Percentiles rank a stretch among this genome's conserved stretches.
These are phyloP conservation scores for Parnassius smintheus DNA, from an alignment of 2,888 invertebrate genomes.

Conservation along the genomic window DNA sequence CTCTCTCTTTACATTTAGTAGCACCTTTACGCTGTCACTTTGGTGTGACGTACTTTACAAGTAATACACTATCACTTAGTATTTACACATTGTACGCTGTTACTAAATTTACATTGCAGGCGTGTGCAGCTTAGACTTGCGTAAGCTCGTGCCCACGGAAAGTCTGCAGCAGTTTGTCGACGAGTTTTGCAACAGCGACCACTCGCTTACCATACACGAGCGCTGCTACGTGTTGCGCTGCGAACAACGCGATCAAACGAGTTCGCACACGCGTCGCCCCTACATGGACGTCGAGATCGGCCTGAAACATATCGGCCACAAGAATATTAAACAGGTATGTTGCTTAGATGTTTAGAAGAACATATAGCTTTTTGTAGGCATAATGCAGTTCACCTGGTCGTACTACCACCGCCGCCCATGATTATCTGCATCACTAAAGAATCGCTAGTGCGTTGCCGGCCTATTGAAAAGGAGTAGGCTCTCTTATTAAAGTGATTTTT, in stretches of 20 bases:
- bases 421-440: too few species aligned
- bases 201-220: conserved; percentile 64
- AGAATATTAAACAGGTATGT: conserved; percentile 43
- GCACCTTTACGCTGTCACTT: too few species aligned
- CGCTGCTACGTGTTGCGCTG: conserved; percentile 63
- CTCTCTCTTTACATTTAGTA: too few species aligned
- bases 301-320: conserved; percentile 59
- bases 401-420: too few species aligned
- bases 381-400: too few species aligned
- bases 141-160: conserved; percentile 70
- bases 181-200: conserved; percentile 56
- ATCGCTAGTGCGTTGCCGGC: too few species aligned
- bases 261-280: conserved; percentile 42
- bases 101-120: conserved; percentile 42
- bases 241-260: conserved; percentile 34
- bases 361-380: too few species aligned
- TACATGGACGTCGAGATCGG: conserved; percentile 76
- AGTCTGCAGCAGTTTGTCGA: conserved; percentile 56
- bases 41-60: too few species aligned
- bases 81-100: too few species aligned
- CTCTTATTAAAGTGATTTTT: too few species aligned
- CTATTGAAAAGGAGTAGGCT: too few species aligned
- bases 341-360: background rate
- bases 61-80: too few species aligned
- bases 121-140: conserved; percentile 75